Base-by-base conservation (phyloP, 2,797 vertebrate species). In the Neosalanx taihuensis region DNA sequence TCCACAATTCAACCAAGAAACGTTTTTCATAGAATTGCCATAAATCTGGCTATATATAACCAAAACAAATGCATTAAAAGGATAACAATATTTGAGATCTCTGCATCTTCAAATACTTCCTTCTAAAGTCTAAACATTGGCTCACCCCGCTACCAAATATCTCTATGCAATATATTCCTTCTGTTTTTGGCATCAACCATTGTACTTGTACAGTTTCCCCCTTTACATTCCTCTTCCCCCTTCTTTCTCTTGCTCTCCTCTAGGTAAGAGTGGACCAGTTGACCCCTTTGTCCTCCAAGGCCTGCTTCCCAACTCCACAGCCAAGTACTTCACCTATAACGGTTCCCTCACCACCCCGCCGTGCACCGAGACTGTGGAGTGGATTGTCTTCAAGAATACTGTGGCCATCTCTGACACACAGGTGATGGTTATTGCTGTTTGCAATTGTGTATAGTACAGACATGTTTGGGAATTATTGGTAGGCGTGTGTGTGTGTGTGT, bases 241-340 rank as follows among this genome's bases (percentile, higher is more conserved):
- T 35, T 35, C 2, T 1, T 10, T 12, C 10, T 41, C 12, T 71
- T 59, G 61, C 30, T 20, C 6, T 56, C 61, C 4, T 82, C 15
- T 84, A 98, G 97, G 95, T 77, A 98, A 98, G 77, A 95, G 90
- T 23, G 91, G 92, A 0, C 65, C 81, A 15, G 84, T 98, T 68
- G 85, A 87, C 6, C 92, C 96, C 1, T 98, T 99, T 84, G 26
- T 84, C 30, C 86, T 94, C 77, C 85, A 88, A 76, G 93, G 93
- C 60, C 94, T 99, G 77, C 90, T 99, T 73, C 97, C 97, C 0
- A 95, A 95, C 70, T 91, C 95, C 78, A 98, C 94, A 0, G 94
- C 96, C 64, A 98, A 97, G 76, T 99, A 96, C 77, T 99, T 97
- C 73, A 93, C 92, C 72, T 99, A 98, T 63, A 99, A 98, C 51